A percentile compares a stretch with the other conserved stretches of the same genome.
phyloP scores from a whole-genome alignment of 1,140 invertebrate genomes.

The Heterodera schachtii region DNA sequence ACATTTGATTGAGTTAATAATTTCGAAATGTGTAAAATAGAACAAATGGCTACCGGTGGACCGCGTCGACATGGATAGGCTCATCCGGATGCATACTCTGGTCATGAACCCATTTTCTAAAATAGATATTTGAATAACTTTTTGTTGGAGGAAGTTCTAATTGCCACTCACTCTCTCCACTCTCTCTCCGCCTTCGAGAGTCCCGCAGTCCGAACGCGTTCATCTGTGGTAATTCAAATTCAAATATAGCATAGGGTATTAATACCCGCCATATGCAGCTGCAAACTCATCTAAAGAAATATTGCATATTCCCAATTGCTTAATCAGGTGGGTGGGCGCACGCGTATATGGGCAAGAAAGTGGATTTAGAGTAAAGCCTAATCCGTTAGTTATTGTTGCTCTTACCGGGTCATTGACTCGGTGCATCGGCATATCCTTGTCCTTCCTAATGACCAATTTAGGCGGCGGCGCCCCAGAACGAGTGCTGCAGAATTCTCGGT shows the following conservation, averaged over 20 bases:
- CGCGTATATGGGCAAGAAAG: no score
- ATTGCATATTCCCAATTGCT: not conserved
- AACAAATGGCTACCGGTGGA: conserved; percentile 26
- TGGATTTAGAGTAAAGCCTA: no score
- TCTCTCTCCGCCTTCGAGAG: conserved; percentile 59
- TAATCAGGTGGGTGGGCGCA: no score
- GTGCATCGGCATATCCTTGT: conserved; percentile 55
- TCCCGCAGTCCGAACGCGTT: conserved; percentile 58
- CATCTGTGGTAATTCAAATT: conserved; percentile 37
- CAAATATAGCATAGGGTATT: not conserved
- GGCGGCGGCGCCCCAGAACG: conserved; percentile 60
- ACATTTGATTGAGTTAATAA: no score
- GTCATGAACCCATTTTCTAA: conserved; percentile 57
- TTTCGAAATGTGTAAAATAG: no score
- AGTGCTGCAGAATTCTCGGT: conserved; percentile 30
- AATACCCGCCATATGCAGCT: conserved; percentile 29
- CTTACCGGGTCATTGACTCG: conserved; percentile 60
- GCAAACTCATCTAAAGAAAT: conserved; percentile 21
- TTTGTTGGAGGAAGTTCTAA: conserved; percentile 17
- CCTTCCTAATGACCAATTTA: conserved; percentile 48
- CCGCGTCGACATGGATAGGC: conserved; percentile 50
- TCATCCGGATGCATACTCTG: conserved; percentile 64
- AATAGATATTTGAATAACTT: conserved; percentile 17
- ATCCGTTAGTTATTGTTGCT: no score
- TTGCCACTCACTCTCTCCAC: conserved; percentile 54